A percentile compares a stretch with the other conserved stretches of the same genome.
These are phyloP conservation scores for Spinus pinus DNA, from an alignment of 2,797 vertebrate species.

Conservation along the genomic window DNA sequence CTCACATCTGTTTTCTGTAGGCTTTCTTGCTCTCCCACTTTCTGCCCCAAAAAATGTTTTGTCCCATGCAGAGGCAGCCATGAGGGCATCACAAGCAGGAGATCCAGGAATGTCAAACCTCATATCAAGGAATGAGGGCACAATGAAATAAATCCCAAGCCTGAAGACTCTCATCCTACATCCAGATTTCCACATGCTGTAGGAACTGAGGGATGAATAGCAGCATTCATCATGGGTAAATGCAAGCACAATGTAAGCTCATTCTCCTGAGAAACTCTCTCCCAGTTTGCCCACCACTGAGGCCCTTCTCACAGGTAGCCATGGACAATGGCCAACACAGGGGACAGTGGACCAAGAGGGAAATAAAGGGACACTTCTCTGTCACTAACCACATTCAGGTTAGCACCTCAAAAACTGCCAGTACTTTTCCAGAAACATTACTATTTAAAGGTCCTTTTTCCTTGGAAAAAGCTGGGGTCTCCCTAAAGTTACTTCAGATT, in stretches of 20 bases:
- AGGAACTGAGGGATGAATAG: not conserved
- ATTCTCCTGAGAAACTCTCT: not conserved
- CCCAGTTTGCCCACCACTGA: not conserved
- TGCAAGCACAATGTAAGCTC: not conserved
- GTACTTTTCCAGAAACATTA: not conserved
- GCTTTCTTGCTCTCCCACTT: not conserved
- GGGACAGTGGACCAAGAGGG: not conserved
- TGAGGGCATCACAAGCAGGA: not conserved
- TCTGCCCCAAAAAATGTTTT: not conserved
- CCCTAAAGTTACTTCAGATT: not conserved
- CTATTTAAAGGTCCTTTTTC: not conserved
- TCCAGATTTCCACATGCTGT: not conserved
- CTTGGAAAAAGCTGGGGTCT: not conserved
- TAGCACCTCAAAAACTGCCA: not conserved
- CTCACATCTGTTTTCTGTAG: not conserved
- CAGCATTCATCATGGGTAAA: not conserved
- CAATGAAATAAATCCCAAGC: not conserved
- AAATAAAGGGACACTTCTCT: not conserved
- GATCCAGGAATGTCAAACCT: not conserved
- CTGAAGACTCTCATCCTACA: not conserved
- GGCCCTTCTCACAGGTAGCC: not conserved
- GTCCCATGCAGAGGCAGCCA: not conserved
- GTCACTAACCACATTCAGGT: not conserved
- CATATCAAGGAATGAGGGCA: rapidly evolving
- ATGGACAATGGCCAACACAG: not conserved